Percentiles rank a stretch among this genome's conserved stretches.
These are phyloP conservation scores for Urocynchramus pylzowi DNA, from an alignment of 2,113 vertebrate species.

Conservation along the genomic window DNA sequence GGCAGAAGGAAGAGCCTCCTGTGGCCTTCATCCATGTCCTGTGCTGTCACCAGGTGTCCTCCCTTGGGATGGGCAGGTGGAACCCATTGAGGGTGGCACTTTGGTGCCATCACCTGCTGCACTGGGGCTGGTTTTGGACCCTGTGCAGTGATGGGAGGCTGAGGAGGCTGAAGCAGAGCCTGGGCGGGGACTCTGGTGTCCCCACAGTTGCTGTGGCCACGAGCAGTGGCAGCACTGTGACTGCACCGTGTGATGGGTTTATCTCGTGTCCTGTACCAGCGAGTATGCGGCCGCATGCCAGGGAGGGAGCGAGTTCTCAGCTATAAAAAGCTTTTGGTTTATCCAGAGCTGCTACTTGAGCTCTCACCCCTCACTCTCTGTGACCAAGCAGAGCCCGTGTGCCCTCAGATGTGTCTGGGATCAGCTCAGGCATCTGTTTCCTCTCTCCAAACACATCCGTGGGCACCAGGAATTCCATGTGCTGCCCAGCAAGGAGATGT, in stretches of 20 bases:
- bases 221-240: neutral
- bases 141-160: accelerated
- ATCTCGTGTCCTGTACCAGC: neutral
- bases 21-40: accelerated
- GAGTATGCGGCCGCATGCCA: neutral
- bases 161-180: neutral
- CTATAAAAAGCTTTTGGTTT: constrained; percentile 41
- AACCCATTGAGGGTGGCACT: accelerated
- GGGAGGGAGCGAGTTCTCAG: neutral
- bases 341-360: neutral
- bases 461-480: neutral
- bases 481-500: neutral
- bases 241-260: neutral
- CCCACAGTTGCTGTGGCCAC: accelerated
- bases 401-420: neutral
- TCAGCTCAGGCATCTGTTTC: neutral
- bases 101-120: neutral
- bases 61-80: neutral
- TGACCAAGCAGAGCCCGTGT: neutral
- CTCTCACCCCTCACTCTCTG: neutral
- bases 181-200: accelerated
- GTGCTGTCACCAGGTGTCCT: neutral
- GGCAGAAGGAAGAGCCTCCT: neutral
- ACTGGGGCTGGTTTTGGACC: neutral
- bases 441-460: neutral